These are phyloP conservation scores for Lepilemur ruficaudatus DNA, from an alignment of 2,797 vertebrate genomes.

Conservation along the genomic window DNA sequence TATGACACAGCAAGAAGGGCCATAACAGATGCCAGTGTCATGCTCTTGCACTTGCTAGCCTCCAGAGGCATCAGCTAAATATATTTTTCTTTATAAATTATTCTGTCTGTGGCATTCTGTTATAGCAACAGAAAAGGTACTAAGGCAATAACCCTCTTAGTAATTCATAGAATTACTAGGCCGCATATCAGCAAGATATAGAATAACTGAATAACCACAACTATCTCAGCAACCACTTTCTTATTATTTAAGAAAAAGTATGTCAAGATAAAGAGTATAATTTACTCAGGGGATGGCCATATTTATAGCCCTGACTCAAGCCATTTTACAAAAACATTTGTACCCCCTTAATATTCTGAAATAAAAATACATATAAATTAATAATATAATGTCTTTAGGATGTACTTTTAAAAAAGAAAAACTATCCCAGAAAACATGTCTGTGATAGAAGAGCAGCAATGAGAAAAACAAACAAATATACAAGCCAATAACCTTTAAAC, in stretches of 20 bases:
- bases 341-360: background rate
- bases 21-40: background rate
- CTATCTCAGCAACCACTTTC: background rate
- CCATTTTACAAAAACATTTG: background rate
- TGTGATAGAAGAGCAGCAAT: background rate
- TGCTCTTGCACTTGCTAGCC: background rate
- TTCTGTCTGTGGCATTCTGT: background rate
- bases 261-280: background rate
- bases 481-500: background rate
- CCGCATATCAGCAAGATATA: background rate
- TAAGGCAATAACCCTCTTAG: background rate
- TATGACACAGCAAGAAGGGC: background rate
- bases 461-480: background rate
- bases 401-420: background rate
- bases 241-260: background rate
- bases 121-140: background rate
- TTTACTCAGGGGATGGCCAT: background rate
- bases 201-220: background rate
- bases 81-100: background rate
- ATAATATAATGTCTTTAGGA: background rate
- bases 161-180: background rate
- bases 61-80: background rate
- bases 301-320: background rate
- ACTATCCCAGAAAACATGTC: background rate
- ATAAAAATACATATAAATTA: background rate